A percentile compares a stretch with the other conserved stretches of the same genome.
Evolutionary conservation across 2,113 vertebrate genomes (phyloP).

Genomic region (Xenotilapia longispinis): DNA sequence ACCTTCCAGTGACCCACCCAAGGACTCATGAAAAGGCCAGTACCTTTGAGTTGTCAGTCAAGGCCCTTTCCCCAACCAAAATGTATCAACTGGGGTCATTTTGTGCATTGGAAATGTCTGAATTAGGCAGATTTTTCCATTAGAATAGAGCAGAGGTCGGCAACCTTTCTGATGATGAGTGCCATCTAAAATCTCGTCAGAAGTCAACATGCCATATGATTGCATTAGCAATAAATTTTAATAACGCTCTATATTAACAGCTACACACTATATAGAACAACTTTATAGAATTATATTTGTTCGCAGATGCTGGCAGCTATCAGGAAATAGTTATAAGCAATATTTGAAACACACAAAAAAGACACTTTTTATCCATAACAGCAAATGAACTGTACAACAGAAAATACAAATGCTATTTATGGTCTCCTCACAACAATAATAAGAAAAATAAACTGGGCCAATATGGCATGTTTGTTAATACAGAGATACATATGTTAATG

Average conservation of each 20-base stretch:
- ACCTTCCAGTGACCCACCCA: neutral
- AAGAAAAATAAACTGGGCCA: too few relatives aligned
- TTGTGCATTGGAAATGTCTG: neutral
- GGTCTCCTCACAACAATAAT: rapidly evolving
- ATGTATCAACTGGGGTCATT: rapidly evolving
- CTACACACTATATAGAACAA: neutral
- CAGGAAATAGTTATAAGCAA: too few relatives aligned
- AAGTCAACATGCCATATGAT: rapidly evolving
- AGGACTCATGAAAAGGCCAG: neutral
- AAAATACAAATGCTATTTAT: neutral
- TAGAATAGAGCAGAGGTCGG: neutral
- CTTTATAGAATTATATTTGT: neutral
- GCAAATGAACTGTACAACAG: too few relatives aligned
- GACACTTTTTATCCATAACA: neutral
- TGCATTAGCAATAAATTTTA: neutral
- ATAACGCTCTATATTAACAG: neutral
- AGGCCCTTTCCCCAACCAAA: neutral
- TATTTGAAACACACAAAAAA: neutral
- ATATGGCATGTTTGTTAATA: rapidly evolving
- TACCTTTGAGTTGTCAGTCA: neutral
- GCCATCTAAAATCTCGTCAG: rapidly evolving
- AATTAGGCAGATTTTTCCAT: neutral
- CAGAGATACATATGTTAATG: neutral
- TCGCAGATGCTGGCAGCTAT: too few relatives aligned
- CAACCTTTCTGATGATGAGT: neutral